Percentiles rank a stretch among this genome's conserved stretches.
phyloP scores from a whole-genome alignment of 2,888 invertebrate genomes.

The Nephrotoma appendiculata region DNA sequence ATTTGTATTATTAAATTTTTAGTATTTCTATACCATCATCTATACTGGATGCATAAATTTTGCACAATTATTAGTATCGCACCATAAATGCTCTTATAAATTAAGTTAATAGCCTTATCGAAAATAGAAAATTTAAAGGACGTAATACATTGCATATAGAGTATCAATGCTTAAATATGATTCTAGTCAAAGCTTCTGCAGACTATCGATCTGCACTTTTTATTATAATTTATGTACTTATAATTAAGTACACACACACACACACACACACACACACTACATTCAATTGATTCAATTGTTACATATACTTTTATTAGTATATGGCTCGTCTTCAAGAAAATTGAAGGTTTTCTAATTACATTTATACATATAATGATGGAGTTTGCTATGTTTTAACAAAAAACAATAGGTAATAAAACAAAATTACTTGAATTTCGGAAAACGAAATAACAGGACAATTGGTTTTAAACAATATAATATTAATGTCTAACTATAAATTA shows the following conservation, averaged over 20 bases:
- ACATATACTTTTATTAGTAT: too few species aligned
- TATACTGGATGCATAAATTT: not conserved
- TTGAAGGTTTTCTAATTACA: too few species aligned
- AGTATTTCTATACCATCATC: not conserved
- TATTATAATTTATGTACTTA: not conserved
- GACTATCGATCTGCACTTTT: not conserved
- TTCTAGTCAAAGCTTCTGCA: not conserved
- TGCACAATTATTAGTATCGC: not conserved
- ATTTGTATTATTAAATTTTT: too few species aligned
- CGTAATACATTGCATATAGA: not conserved
- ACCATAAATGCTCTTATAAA: not conserved
- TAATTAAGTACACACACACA: not conserved
- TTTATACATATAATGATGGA: too few species aligned
- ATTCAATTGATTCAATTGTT: too few species aligned
- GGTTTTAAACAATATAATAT: too few species aligned
- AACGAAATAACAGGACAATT: too few species aligned
- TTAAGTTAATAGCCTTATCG: not conserved
- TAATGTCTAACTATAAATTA: too few species aligned
- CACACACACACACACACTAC: not conserved
- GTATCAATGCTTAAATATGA: not conserved
- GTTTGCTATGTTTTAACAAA: too few species aligned
- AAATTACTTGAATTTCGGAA: too few species aligned
- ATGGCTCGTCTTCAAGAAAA: too few species aligned
- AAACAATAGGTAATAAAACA: too few species aligned
- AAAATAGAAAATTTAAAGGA: not conserved